Conservation (phyloP, 2,113 vertebrate species). For the Brachionichthys hirsutus region DNA sequence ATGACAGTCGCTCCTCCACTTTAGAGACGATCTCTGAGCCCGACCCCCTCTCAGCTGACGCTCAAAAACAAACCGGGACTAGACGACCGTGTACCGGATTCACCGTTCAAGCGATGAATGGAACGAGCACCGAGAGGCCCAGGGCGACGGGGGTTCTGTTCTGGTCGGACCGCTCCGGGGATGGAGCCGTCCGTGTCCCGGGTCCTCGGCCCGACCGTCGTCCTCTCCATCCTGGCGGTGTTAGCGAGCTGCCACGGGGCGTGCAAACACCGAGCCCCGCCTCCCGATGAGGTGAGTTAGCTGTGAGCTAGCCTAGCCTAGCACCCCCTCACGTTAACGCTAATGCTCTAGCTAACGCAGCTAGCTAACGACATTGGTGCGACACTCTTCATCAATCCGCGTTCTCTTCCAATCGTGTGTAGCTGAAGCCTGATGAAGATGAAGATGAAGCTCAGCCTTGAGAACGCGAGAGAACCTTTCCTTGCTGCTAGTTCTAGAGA, state of each 20-base stretch:
- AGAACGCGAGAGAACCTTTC: too few relatives aligned
- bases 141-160: slow-evolving; percentile 50
- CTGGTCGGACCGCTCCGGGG: slow-evolving; percentile 59
- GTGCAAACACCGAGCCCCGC: slow-evolving; percentile 71
- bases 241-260: slow-evolving; percentile 59
- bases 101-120: slow-evolving; percentile 57
- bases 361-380: too few relatives aligned
- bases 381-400: too few relatives aligned
- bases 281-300: slow-evolving; percentile 64
- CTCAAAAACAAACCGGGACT: too few relatives aligned
- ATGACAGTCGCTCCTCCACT: too few relatives aligned
- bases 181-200: slow-evolving; percentile 65
- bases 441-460: too few relatives aligned
- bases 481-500: too few relatives aligned
- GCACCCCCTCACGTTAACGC: not conserved
- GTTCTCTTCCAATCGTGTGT: too few relatives aligned
- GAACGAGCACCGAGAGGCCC: slow-evolving; percentile 24
- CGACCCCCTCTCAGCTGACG: too few relatives aligned
- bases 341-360: not conserved
- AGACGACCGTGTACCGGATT: too few relatives aligned
- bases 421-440: too few relatives aligned
- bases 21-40: too few relatives aligned
- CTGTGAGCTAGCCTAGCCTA: slow-evolving; percentile 6
- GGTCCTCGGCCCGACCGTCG: slow-evolving; percentile 37
- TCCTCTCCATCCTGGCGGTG: slow-evolving; percentile 49